Base-by-base conservation (phyloP, 2,888 invertebrate species). In the Norana najaformis region DNA sequence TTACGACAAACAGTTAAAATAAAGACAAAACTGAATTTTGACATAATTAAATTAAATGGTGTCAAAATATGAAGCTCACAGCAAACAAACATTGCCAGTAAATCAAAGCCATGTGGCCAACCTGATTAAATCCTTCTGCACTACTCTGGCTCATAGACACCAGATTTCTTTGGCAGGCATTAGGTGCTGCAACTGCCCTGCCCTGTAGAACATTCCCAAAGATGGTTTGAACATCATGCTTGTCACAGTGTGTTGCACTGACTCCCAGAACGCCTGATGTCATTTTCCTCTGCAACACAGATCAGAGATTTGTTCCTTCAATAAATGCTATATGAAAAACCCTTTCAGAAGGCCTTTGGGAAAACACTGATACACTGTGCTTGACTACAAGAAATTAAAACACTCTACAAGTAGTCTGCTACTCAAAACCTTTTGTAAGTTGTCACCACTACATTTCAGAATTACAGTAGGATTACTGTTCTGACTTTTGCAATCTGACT, bases 81-180 rank as follows among this genome's bases (percentile, higher is more conserved):
- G n/a, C n/a, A 69, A n/a, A n/a, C 6, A 69, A 30, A n/a, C n/a
- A 13, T 69, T 69, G 8, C 69, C n/a, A 69, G 20, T 5, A 47
- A 47, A 23, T 47, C 20, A 23, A 20, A 23, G 47, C 20, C 23
- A 23, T 23, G 23, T 69, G 41, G 41, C 69, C n/a, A 30, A 69
- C 69, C 69, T 69, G 69, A 69, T 69, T 69, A 69, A 69, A n/a
- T 69, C 69, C 69, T 69, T 69, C 69, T n/a, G 69, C 69, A 69
- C 69, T 69, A n/a, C 69, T 69, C 30, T 69, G 69, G 69, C 8
- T 69, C n/a, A n/a, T 30, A 69, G 69, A 11, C n/a, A 69, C 69
- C 6, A 69, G 69, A 69, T 69, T 69, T n/a, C 69, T 69, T n/a
- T n/a, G 16, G n/a, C 69, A 69, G 69, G 8, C 69, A 69, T n/a